Percentiles rank a stretch among this genome's conserved stretches.
These are phyloP conservation scores for Exocentrus adspersus DNA, from an alignment of 2,888 invertebrate genomes.

Conservation along the genomic window DNA sequence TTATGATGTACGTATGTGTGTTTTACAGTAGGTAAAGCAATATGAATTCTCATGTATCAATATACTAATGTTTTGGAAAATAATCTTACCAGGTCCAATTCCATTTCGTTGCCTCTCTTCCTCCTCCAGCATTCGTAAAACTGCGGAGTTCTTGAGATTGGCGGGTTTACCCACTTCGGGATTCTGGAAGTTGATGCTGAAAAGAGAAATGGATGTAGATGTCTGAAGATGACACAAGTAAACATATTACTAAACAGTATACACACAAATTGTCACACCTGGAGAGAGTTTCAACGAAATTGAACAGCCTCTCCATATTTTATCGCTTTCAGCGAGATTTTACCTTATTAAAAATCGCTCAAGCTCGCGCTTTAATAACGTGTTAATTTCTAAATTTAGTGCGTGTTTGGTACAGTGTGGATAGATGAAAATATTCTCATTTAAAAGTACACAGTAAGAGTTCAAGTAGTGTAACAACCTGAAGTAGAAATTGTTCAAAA, in stretches of 20 bases:
- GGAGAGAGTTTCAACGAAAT: neutral
- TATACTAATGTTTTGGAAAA: neutral
- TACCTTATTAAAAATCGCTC: neutral
- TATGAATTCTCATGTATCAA: too few relatives aligned
- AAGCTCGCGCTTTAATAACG: neutral
- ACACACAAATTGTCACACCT: neutral
- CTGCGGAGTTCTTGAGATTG: constrained; percentile 87
- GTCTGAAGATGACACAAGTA: neutral
- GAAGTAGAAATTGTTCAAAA: too few relatives aligned
- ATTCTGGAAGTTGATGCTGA: constrained; percentile 80
- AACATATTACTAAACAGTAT: neutral
- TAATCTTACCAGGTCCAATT: constrained; percentile 70
- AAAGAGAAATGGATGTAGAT: constrained; percentile 20
- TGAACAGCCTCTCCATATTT: constrained; percentile 6
- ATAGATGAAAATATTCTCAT: neutral
- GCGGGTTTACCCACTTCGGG: constrained; percentile 78
- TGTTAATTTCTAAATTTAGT: constrained; percentile 13
- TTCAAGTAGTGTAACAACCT: too few relatives aligned
- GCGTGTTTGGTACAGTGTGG: neutral
- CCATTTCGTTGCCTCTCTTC: constrained; percentile 78
- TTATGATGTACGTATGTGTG: too few relatives aligned
- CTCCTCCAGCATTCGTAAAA: constrained; percentile 85
- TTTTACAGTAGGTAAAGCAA: too few relatives aligned
- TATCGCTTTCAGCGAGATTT: neutral
- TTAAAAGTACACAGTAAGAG: too few relatives aligned